Evolutionary conservation across 2,797 vertebrate species (phyloP).

Genomic region (Sphenopsis melanotis): DNA sequence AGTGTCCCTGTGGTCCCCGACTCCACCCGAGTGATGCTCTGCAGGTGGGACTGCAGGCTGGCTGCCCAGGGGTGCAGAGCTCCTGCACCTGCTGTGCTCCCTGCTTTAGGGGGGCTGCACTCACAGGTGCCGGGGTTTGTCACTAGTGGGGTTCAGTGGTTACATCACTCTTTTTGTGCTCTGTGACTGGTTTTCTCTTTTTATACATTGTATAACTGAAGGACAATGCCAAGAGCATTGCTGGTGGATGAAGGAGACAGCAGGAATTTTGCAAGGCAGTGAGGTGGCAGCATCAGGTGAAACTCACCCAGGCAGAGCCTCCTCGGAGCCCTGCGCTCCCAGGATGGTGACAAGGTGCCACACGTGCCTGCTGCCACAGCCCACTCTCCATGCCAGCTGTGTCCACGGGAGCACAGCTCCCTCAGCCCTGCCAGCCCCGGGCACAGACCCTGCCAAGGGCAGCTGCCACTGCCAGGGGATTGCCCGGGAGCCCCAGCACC

Average conservation of each 20-base stretch:
- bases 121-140: not conserved
- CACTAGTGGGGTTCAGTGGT: not conserved
- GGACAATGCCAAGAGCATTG: not conserved
- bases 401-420: not conserved
- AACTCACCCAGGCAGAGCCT: not conserved
- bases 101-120: not conserved
- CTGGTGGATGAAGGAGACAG: conserved; percentile 23
- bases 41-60: not conserved
- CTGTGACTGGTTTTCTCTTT: not conserved
- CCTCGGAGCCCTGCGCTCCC: not conserved
- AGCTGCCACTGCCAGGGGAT: rapidly evolving
- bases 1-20: rapidly evolving
- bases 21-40: not conserved
- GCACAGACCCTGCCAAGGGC: not conserved
- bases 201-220: not conserved
- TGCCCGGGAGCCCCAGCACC: not conserved
- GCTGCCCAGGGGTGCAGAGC: not conserved
- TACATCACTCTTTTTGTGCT: not conserved
- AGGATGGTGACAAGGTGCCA: not conserved
- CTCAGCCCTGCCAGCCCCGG: not conserved
- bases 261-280: not conserved
- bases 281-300: conserved; percentile 35
- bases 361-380: not conserved
- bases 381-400: not conserved
- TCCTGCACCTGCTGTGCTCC: rapidly evolving